Conservation (phyloP, 2,113 vertebrate genomes). For the Daphoenositta chrysoptera region DNA sequence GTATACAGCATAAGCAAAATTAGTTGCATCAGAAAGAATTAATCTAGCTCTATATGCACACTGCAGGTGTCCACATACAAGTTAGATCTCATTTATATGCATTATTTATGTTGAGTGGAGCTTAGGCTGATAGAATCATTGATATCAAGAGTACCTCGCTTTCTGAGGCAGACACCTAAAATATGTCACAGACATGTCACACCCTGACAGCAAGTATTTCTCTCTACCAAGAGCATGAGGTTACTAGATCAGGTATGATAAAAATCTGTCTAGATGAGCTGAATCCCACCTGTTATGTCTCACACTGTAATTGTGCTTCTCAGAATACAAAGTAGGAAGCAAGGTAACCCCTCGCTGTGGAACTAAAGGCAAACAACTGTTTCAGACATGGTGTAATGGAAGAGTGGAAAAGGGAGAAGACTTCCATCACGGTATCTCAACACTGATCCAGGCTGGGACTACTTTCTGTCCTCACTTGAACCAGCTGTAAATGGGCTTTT, state of each 20-base stretch:
- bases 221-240: background rate
- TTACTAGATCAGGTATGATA: background rate
- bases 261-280: background rate
- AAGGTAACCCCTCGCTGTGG: background rate
- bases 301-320: background rate
- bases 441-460: background rate
- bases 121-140: background rate
- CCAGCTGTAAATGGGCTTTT: background rate
- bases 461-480: background rate
- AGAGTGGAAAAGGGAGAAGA: background rate
- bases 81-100: background rate
- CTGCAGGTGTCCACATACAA: background rate
- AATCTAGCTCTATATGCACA: background rate
- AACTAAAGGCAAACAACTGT: background rate
- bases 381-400: background rate
- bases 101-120: background rate
- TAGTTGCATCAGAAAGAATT: background rate
- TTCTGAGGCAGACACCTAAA: background rate
- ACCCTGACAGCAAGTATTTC: background rate
- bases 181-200: fast-evolving
- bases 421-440: background rate
- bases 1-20: background rate
- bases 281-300: background rate
- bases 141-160: background rate
- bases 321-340: background rate